Base-by-base conservation (phyloP, 35 echinoderm and acorn worm species). In the Hemicentrotus pulcherrimus region DNA sequence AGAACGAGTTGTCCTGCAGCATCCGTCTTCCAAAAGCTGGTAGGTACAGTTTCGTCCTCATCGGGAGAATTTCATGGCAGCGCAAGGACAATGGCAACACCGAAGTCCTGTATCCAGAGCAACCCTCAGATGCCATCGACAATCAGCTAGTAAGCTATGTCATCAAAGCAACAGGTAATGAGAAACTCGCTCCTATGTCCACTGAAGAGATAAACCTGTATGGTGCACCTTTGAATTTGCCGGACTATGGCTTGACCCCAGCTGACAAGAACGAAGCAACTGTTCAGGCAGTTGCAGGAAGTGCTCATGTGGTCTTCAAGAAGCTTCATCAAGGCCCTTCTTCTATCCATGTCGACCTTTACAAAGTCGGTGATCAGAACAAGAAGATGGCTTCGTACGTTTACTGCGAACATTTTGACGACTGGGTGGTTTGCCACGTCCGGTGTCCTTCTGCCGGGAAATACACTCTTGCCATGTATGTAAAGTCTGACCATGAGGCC, bases 341-440 rank as follows among this genome's bases (percentile, higher is more conserved):
- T 5, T 48, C 45, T 18, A 31, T 93, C 46, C 46, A 14, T 48
- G 22, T 47, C 4, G 91, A 93, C 10, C 30, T 93, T 14, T 93
- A n/a, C 91, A 93, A 58, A 31, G 50, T 93, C 22, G 30, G 28
- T 31, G 91, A 47, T 46, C 45, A 93, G 48, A 58, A 93, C 48
- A 93, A 93, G 47, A 47, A 58, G 41, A 24, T 93, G 14, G 14
- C 9, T 13, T 93, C 91, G 11, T 93, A 30, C 48, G 91, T 93
- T 22, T 93, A 93, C 48, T 58, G 45, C 16, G 91, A 93, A 58
- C 45, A 58, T 11, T 93, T 93, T 31, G 91, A 93, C 16, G 91
- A 93, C 2, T 93, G 46, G 91, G 91, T 93, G 30, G 47, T 93
- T 32, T 93, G 46, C 48, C 91, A 93, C 91, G 91, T 93, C 5